These are phyloP conservation scores for Sebastes itinus DNA, from an alignment of 2,797 vertebrate genomes.

Conservation along the genomic window DNA sequence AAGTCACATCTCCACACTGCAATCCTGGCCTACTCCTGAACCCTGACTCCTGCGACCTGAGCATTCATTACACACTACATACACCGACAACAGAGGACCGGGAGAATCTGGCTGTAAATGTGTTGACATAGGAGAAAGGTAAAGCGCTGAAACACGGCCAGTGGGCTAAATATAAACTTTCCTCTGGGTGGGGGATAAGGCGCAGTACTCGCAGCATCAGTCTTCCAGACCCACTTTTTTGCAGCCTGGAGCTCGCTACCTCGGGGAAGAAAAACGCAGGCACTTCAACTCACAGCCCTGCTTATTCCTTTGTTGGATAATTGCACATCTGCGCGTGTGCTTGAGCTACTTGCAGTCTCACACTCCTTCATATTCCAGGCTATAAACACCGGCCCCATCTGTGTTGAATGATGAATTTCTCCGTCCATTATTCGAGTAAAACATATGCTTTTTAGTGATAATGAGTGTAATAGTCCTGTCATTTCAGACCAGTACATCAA, in stretches of 20 bases:
- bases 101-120: conserved; percentile 56
- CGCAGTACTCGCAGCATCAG: conserved; percentile 71
- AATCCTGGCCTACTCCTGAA: conserved; percentile 45
- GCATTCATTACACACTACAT: conserved; percentile 28
- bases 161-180: conserved; percentile 80
- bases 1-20: conserved; percentile 36
- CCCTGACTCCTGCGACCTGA: conserved; percentile 50
- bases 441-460: conserved; percentile 62
- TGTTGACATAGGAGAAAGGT: conserved; percentile 69
- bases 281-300: conserved; percentile 40
- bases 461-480: conserved; percentile 48
- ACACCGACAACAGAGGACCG: not conserved
- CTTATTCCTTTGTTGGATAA: conserved; percentile 67
- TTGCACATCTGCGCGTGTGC: conserved; percentile 56
- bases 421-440: conserved; percentile 54
- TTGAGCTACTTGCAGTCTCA: not conserved
- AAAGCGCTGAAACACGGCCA: conserved; percentile 67
- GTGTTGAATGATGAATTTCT: conserved; percentile 40
- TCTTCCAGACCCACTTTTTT: conserved; percentile 82
- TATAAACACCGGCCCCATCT: conserved; percentile 53
- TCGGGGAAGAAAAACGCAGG: conserved; percentile 57
- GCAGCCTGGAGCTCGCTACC: conserved; percentile 64
- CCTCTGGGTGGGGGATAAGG: conserved; percentile 67
- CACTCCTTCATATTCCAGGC: conserved; percentile 30
- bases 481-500: conserved; percentile 43